A percentile compares a stretch with the other conserved stretches of the same genome.
Conservation (phyloP, 2,888 invertebrate genomes). For the Papilio protenor region DNA sequence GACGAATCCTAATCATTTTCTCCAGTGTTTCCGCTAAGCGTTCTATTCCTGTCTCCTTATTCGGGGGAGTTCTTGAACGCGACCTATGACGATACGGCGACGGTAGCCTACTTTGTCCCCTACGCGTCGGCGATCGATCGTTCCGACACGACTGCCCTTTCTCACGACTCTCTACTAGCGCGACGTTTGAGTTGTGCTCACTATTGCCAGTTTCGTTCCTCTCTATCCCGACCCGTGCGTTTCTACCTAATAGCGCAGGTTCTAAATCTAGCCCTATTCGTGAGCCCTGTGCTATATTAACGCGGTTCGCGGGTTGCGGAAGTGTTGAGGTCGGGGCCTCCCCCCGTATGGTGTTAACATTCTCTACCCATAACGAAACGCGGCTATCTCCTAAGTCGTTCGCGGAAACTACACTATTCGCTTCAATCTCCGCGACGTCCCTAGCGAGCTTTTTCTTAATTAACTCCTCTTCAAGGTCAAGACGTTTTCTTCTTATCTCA, state of each 20-base stretch:
- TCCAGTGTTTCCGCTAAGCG: not conserved
- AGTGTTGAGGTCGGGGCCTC: not conserved
- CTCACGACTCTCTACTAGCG: not conserved
- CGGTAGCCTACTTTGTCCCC: not conserved
- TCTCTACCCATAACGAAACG: not conserved
- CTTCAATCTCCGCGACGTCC: not conserved
- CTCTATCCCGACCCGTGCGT: not conserved
- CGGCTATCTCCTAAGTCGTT: not conserved
- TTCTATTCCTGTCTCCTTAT: not conserved
- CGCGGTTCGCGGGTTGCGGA: too few relatives aligned
- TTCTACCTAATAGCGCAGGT: not conserved
- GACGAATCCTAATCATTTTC: not conserved
- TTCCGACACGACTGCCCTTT: not conserved
- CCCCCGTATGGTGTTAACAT: not conserved
- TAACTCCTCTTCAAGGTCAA: not conserved
- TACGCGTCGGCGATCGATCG: constrained; percentile 4
- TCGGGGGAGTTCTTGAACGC: not conserved
- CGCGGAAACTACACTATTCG: not conserved
- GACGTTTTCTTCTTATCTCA: not conserved
- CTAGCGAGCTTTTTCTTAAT: not conserved
- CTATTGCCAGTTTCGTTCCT: too few relatives aligned
- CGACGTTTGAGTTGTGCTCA: not conserved
- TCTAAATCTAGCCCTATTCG: not conserved
- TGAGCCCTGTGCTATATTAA: not conserved
- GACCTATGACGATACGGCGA: not conserved